These are phyloP conservation scores for Hippopotamus amphibius DNA, from an alignment of 2,113 vertebrate species.

Conservation along the genomic window DNA sequence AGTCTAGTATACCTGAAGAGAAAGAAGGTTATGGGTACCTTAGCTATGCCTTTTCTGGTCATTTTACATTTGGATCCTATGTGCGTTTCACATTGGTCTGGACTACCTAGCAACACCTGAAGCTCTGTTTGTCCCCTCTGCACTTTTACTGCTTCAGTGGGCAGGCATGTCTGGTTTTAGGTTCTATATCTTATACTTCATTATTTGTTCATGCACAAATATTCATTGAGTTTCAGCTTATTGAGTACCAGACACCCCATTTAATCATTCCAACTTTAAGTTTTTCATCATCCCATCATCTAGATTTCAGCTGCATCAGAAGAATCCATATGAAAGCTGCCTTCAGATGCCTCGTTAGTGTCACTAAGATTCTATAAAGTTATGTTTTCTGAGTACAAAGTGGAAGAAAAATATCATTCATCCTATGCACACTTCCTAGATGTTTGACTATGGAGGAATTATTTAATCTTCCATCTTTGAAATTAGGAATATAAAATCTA, in stretches of 20 bases:
- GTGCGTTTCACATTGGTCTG: not conserved
- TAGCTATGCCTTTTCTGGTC: not conserved
- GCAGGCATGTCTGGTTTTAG: not conserved
- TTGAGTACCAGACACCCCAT: not conserved
- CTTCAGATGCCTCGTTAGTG: not conserved
- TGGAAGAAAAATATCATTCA: not conserved
- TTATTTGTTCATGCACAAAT: not conserved
- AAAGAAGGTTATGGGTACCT: not conserved
- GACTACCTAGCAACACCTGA: not conserved
- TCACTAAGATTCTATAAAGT: not conserved
- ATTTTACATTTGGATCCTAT: not conserved
- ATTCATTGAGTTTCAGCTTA: not conserved
- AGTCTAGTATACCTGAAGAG: not conserved
- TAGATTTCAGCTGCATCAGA: not conserved
- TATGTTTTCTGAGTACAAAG: not conserved
- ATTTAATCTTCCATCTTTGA: not conserved
- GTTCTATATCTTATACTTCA: not conserved
- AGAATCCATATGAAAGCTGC: not conserved
- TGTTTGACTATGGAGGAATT: not conserved
- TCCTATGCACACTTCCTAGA: not conserved
- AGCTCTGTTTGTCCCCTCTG: not conserved
- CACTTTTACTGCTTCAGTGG: not conserved
- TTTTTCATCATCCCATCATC: not conserved
- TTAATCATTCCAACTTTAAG: not conserved
- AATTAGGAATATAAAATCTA: slow-evolving; percentile 14